phyloP scores from a whole-genome alignment of 2,113 vertebrate species.

The Pithys albifrons region DNA sequence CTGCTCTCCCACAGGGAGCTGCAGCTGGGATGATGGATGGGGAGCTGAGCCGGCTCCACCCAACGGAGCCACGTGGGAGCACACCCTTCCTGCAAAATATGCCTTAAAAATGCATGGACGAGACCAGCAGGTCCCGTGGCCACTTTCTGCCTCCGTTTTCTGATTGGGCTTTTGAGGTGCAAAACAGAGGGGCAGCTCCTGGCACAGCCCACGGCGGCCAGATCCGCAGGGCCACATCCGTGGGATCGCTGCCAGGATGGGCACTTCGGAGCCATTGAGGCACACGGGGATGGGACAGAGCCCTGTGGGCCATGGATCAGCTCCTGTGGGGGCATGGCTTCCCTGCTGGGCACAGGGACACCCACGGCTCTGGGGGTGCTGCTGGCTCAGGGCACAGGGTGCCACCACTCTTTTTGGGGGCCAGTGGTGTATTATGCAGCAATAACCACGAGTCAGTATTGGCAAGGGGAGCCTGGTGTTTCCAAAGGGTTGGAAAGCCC shows the following conservation, averaged over 20 bases:
- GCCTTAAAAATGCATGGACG: conserved; percentile 1
- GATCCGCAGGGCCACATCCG: background rate
- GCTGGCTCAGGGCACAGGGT: background rate
- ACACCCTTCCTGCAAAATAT: conserved; percentile 18
- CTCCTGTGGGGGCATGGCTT: background rate
- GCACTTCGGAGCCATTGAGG: background rate
- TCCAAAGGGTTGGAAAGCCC: background rate
- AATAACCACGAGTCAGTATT: background rate
- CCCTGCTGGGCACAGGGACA: background rate
- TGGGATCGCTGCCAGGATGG: rapidly evolving
- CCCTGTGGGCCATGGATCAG: rapidly evolving
- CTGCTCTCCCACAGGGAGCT: background rate
- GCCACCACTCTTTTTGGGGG: background rate
- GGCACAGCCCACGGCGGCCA: rapidly evolving
- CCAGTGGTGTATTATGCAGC: background rate
- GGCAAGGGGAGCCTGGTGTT: background rate
- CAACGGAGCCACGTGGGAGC: background rate
- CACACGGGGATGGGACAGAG: background rate
- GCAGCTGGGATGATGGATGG: background rate
- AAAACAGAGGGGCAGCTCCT: background rate
- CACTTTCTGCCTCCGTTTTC: background rate
- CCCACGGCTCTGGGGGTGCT: background rate
- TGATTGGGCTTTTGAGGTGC: background rate
- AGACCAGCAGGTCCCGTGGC: background rate
- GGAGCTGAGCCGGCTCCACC: background rate